Evolutionary conservation across 2,113 vertebrate genomes (phyloP), one percentile per base, ranked within the genome.

Genomic region (Labeo catla): DNA sequence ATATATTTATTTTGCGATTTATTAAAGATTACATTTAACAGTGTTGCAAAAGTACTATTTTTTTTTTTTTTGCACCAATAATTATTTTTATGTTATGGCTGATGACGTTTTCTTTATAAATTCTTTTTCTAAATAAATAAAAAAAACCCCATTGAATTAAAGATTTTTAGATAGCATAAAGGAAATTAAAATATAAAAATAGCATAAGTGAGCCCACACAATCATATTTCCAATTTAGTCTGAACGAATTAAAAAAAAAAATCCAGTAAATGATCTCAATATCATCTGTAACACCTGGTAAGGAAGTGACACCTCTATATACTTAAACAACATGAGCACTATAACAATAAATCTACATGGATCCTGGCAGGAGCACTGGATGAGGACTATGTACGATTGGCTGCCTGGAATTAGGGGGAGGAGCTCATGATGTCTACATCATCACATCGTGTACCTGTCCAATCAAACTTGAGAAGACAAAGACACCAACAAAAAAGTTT

Each of bases 381-480:
- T 54, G 34, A 19, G 8, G 4, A 45, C 70, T 73, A 78, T 78
- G 8, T 39, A 12, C 5, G 16, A 78, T 50, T 66, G 79, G 45
- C 39, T 63, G 43, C n/a, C 12, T n/a, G 3, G 36, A 54, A 61
- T 23, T 63, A 80, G 12, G 36, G 76, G 76, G 34, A 9, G 57
- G 77, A 80, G 77, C 77, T 80, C 39, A 45, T 63, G 21, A 61
- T 23, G 36, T 84, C 52, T 85, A 83, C 43, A 87, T 59, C n/a
- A 28, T 78, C 15, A 70, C 45, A 81, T 68, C 12, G 86, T 86
- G 91, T 97, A 97, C 96, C 97, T 97, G 96, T 81, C 96, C 97
- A 90, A 97, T 96, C 90, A 97, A 94, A 86, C 95, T 95, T 93
- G 96, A 97, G 91, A 97, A 97, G 86, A 97, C 96, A 91, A 97